Evolutionary conservation across 2,888 invertebrate genomes (phyloP), one percentile per base, ranked within the genome.

Genomic region (Bellardia bayeri): DNA sequence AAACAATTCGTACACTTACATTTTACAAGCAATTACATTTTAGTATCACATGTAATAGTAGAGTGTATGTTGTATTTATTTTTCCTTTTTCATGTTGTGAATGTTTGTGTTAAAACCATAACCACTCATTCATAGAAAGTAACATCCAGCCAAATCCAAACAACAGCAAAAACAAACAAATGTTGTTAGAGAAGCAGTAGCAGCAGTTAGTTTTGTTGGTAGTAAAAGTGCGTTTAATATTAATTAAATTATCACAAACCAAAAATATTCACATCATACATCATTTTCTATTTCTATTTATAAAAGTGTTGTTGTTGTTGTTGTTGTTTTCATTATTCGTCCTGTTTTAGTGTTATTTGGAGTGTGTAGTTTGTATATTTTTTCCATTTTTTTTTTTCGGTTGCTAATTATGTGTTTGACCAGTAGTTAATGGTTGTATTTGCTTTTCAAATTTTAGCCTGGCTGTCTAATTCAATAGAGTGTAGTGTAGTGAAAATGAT

Each of bases 351-450:
- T 75, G 66, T 78, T 76, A 81, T 63, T 66, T 79, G 54, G 71
- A 75, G 64, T 83, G 58, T 74, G 71, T 54, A 71, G 82, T 85
- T 89, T 56, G 88, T 90, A 40, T 66, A 23, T 42, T n/a, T 42
- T 23, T 51, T 23, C 54, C n/a, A n/a, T 64, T 56, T 56, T 74
- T 56, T 49, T 66, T 45, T 91, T 89, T 90, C 90, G 89, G 90
- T 91, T 85, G 78, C 87, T 87, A 87, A 87, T 87, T 87, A 87
- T 84, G 82, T 85, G 85, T 87, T 85, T 80, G 75, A 79, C 79
- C 82, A 76, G 75, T 75, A 87, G 75, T 82, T 87, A 84, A 87
- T 87, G 87, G 88, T 91, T 91, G 89, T 89, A 83, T 61, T 83
- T 81, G 88, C 76, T 45, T 78, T 75, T 16, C 11, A 49, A 54